Evolutionary conservation across 1,140 invertebrate species (phyloP).

Genomic region (Belonocnema kinseyi): DNA sequence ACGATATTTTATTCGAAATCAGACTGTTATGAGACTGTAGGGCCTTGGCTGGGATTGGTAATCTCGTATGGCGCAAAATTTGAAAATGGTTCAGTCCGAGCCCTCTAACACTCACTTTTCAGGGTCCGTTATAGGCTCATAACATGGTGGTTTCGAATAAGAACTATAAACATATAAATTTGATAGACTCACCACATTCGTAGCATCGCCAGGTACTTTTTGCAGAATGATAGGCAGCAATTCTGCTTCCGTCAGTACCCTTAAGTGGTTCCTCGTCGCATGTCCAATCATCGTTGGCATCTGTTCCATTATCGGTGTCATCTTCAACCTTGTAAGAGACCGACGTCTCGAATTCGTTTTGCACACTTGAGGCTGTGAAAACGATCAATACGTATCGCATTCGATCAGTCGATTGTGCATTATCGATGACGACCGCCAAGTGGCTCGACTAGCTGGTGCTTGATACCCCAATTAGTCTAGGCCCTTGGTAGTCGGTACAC

Average conservation of each 20-base stretch:
- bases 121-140: too few relatives aligned
- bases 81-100: too few relatives aligned
- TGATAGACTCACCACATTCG: slow-evolving; percentile 66
- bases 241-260: slow-evolving; percentile 71
- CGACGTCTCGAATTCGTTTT: slow-evolving; percentile 74
- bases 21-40: too few relatives aligned
- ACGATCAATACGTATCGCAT: slow-evolving; percentile 19
- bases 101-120: too few relatives aligned
- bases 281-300: slow-evolving; percentile 72
- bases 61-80: too few relatives aligned
- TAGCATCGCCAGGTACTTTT: slow-evolving; percentile 72
- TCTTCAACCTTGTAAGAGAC: slow-evolving; percentile 73
- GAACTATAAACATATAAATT: slow-evolving; percentile 26
- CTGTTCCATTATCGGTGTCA: slow-evolving; percentile 67
- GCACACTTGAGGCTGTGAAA: slow-evolving; percentile 69
- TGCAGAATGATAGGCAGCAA: slow-evolving; percentile 70
- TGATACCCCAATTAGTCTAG: slow-evolving; percentile 24
- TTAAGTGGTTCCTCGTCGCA: slow-evolving; percentile 71
- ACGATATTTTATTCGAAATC: too few relatives aligned
- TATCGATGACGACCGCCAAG: slow-evolving; percentile 16
- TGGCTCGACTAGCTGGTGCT: slow-evolving; percentile 17
- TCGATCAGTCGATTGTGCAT: background rate
- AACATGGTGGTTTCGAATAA: too few relatives aligned
- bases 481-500: slow-evolving; percentile 12
- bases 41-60: too few relatives aligned